phyloP scores from a whole-genome alignment of 2,888 invertebrate species.

The Cerastis leucographa region DNA sequence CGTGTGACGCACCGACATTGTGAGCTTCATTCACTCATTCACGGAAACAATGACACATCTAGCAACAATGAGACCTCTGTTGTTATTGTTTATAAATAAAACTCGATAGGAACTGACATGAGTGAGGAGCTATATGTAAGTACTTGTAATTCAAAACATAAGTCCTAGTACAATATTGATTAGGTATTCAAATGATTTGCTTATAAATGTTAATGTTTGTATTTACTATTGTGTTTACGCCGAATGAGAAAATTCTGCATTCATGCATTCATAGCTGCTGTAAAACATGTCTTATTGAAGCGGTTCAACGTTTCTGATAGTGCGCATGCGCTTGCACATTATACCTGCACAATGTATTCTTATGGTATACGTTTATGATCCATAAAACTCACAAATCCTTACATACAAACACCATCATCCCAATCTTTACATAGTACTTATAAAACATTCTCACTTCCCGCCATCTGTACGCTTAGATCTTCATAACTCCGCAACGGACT shows the following conservation, averaged over 20 bases:
- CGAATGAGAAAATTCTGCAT: constrained; percentile 10
- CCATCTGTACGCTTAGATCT: too few relatives aligned
- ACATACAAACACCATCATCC: not conserved
- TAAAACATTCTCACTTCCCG: too few relatives aligned
- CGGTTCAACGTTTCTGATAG: not conserved
- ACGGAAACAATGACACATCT: constrained; percentile 30
- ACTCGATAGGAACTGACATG: constrained; percentile 14
- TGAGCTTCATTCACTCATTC: not conserved
- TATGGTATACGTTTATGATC: not conserved
- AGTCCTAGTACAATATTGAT: constrained; percentile 29
- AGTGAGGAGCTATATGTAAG: constrained; percentile 17
- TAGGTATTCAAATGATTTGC: constrained; percentile 34
- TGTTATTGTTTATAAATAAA: constrained; percentile 1
- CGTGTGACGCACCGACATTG: not conserved
- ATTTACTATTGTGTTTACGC: constrained; percentile 31
- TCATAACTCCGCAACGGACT: too few relatives aligned
- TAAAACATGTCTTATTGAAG: not conserved
- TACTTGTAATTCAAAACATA: constrained; percentile 13
- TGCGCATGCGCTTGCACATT: not conserved
- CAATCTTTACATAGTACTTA: too few relatives aligned
- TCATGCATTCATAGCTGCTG: constrained; percentile 2
- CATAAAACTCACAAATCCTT: not conserved
- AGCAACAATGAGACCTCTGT: constrained; percentile 2
- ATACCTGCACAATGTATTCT: not conserved
- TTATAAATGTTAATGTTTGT: constrained; percentile 29